These are phyloP conservation scores for Synodontis membranacea DNA, from an alignment of 2,113 vertebrate species.

Conservation along the genomic window DNA sequence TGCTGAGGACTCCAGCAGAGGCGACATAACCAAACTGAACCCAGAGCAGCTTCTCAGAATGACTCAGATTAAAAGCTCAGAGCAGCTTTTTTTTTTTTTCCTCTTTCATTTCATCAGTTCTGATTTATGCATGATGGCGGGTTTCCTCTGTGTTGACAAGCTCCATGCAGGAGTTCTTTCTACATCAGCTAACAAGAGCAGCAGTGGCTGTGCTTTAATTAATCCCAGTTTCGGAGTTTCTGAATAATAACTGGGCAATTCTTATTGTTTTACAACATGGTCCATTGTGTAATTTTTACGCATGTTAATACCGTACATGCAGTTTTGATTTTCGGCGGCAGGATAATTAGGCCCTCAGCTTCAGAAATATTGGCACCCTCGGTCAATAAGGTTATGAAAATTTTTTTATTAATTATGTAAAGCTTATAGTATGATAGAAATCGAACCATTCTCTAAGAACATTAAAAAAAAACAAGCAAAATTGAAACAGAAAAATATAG, in stretches of 20 bases:
- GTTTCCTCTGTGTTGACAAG: background rate
- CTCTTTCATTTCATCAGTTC: background rate
- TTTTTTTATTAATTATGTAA: background rate
- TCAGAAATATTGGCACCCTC: background rate
- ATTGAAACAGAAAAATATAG: background rate
- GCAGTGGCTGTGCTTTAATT: background rate
- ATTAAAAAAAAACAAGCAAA: background rate
- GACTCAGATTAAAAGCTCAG: background rate
- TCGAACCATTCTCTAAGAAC: background rate
- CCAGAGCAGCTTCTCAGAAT: background rate
- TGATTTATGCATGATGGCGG: background rate
- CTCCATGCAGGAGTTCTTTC: background rate
- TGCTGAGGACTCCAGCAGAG: conserved; percentile 20
- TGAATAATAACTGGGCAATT: background rate
- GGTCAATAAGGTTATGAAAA: background rate
- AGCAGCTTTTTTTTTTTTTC: background rate
- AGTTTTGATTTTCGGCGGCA: background rate
- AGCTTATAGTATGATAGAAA: background rate
- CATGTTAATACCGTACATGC: background rate
- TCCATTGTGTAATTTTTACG: background rate
- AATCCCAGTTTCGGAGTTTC: background rate
- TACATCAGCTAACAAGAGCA: conserved; percentile 2
- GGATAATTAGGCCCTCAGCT: background rate
- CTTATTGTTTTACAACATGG: background rate
- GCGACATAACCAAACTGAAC: background rate